These are phyloP conservation scores for Calonectris borealis DNA, from an alignment of 2,113 vertebrate genomes.

Conservation along the genomic window DNA sequence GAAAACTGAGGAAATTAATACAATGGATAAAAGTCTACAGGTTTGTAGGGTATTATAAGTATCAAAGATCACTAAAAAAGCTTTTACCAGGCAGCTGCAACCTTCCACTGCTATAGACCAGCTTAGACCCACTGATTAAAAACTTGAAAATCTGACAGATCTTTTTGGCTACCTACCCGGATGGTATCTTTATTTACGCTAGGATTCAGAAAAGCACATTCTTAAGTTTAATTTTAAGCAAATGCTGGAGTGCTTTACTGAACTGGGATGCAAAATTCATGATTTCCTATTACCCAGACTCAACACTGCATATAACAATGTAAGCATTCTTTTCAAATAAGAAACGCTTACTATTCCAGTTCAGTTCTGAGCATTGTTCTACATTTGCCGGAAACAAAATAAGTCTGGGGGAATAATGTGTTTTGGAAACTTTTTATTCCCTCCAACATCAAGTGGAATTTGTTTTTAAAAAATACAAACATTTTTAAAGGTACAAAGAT, in stretches of 20 bases:
- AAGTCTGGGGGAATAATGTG: not conserved
- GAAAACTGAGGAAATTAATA: not conserved
- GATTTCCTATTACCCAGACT: conserved; percentile 24
- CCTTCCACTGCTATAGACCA: not conserved
- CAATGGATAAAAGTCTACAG: not conserved
- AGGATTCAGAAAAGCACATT: not conserved
- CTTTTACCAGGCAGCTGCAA: not conserved
- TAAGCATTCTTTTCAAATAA: conserved; percentile 52
- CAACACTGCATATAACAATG: not conserved
- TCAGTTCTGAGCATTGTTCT: conserved; percentile 15
- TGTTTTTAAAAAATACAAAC: not conserved
- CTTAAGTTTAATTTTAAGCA: not conserved
- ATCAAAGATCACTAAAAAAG: not conserved
- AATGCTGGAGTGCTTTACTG: not conserved
- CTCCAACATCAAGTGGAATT: conserved; percentile 25
- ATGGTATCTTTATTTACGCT: not conserved
- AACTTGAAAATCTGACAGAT: not conserved
- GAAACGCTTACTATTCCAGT: conserved; percentile 1
- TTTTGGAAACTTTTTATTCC: conserved; percentile 57
- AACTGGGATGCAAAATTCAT: not conserved
- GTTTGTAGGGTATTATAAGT: not conserved
- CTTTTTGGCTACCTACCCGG: not conserved
- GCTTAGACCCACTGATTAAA: not conserved
- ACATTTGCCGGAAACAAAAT: conserved; percentile 30
- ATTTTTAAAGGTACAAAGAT: conserved; percentile 39